Evolutionary conservation across 2,113 vertebrate genomes (phyloP), one percentile per base, ranked within the genome.

Genomic region (Elachura formosa): DNA sequence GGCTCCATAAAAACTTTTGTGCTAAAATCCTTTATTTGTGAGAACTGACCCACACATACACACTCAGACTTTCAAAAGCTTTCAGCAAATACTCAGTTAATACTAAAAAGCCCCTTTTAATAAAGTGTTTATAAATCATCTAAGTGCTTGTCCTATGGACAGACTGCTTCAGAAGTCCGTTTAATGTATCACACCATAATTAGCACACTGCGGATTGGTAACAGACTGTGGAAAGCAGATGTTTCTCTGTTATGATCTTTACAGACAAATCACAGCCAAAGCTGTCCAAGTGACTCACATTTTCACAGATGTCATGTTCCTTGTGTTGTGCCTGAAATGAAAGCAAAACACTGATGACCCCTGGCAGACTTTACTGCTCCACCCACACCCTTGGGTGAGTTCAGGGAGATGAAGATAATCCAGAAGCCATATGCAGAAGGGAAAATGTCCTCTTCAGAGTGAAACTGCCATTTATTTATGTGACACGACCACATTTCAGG

Each of bases 201-300:
- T 58, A 61, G 75, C 51, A 55, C 45, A 5, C 26, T 62, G 38
- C 40, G 63, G 58, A 51, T 10, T 55, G 43, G 75, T 48, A 83
- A 90, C 46, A 77, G 12, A 33, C 43, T 72, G 25, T 3, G 14
- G 38, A 78, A 58, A 75, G 69, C 81, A 96, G 78, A 71, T 91
- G 63, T 89, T 82, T 56, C 84, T 84, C 66, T 82, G 38, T 49
- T 52, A 52, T 4, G 14, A 78, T 55, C 61, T 61, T 80, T 80
- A 41, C 34, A 51, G 66, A 80, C 13, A 29, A 40, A 52, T 84
- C 63, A 38, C 49, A 84, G 71, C 64, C 84, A 71, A 88, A 59
- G 15, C 64, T 89, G 86, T 92, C 45, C 55, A 73, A 84, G 80
- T 89, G 87, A 96, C 61, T 96, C 92, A 96, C 52, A 81, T 87